Conservation (phyloP, 1,140 invertebrate genomes). For the Diachasma alloeum region DNA sequence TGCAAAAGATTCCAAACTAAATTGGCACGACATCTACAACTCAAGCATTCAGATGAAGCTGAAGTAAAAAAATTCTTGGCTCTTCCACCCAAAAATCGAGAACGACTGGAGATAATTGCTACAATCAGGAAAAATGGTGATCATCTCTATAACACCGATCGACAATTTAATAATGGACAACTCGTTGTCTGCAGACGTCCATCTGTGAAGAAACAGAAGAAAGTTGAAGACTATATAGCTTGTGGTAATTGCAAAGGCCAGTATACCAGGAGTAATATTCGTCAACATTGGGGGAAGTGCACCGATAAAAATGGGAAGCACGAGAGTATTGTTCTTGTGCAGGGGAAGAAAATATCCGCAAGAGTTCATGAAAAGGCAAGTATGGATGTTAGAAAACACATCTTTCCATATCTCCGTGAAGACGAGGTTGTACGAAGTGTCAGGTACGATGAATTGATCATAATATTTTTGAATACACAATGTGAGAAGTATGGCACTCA, state of each 20-base stretch:
- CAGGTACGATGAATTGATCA: not conserved
- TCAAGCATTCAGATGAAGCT: not conserved
- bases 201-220: not conserved
- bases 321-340: not conserved
- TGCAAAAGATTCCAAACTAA: constrained; percentile 18
- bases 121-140: constrained; percentile 22
- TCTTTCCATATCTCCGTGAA: not conserved
- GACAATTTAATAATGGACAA: constrained; percentile 9
- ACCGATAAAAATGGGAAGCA: not conserved
- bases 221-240: not conserved
- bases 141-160: constrained; percentile 16
- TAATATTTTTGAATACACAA: not conserved
- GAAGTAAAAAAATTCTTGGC: constrained; percentile 14
- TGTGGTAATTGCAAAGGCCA: constrained; percentile 19
- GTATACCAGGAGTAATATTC: not conserved
- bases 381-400: not conserved
- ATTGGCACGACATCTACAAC: constrained; percentile 19
- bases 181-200: constrained; percentile 15
- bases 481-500: not conserved
- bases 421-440: not conserved
- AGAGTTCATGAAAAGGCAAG: constrained; percentile 7
- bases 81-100: not conserved
- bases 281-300: constrained; percentile 13
- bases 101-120: constrained; percentile 10
- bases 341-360: not conserved